Evolutionary conservation across 2,888 invertebrate genomes (phyloP), one percentile per base, ranked within the genome.

Genomic region (Agelastica alni): DNA sequence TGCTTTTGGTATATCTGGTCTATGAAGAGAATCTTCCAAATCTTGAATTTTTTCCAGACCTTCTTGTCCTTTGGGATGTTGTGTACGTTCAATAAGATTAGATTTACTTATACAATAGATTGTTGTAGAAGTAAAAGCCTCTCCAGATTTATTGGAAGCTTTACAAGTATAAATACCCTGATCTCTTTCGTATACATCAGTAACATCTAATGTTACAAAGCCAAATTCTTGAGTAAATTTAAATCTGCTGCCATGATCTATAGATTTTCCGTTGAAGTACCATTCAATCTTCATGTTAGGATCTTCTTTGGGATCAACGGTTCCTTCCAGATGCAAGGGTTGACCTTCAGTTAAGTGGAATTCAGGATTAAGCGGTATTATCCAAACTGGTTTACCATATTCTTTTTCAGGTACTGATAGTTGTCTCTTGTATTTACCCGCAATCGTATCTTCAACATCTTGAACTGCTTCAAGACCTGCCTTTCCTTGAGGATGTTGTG

Each of bases 191-290:
- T 95, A 93, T 0, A 92, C 91, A 73, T 96, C 95, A 14, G 87
- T 89, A 44, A 98, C 81, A 75, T 97, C 96, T 65, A 99, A 81
- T 2, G 94, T 93, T 3, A 96, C 96, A 73, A 94, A 97, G 46
- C 98, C 98, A 75, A 97, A 97, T 72, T 99, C 98, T 71, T 89
- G 91, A 1, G 91, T 93, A 73, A 94, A 87, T 75, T 94, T 94
- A 75, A 94, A 96, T 61, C 96, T 83, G 2, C 94, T 89, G 55
- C 90, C 93, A 72, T 93, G 90, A 64, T 90, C 90, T 41, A 95
- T 77, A 22, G 88, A 82, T 78, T 93, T 93, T 42, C 94, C 93
- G 73, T 95, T 95, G 72, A 95, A 92, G 76, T 90, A 94, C 95
- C 95, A 96, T 78, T 95, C 94, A 61, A 95, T 88, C 72, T 88